Percentiles rank a stretch among this genome's conserved stretches.
Conservation (phyloP, 2,888 invertebrate species). For the Melinaea menophilus region DNA sequence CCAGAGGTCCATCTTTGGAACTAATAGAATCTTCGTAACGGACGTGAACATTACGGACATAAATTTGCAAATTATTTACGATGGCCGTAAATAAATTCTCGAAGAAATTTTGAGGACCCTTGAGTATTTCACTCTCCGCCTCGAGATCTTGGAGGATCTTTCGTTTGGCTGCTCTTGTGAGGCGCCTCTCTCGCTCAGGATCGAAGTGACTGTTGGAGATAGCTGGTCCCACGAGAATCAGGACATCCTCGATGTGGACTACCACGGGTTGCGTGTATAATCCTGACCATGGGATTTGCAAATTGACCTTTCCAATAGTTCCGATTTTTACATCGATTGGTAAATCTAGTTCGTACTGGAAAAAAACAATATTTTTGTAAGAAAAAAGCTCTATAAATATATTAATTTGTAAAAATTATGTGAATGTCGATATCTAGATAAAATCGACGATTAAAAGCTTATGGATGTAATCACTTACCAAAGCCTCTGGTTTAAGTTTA, state of each 20-base stretch:
- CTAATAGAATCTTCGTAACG: constrained; percentile 87
- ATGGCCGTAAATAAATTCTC: constrained; percentile 86
- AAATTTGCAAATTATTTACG: constrained; percentile 88
- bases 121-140: constrained; percentile 76
- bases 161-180: constrained; percentile 84
- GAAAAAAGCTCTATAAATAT: no score
- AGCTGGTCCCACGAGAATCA: constrained; percentile 86
- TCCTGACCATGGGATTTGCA: constrained; percentile 88
- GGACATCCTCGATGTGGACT: constrained; percentile 86
- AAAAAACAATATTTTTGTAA: constrained; percentile 34
- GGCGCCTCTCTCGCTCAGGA: constrained; percentile 83
- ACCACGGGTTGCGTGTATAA: constrained; percentile 85
- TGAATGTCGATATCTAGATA: background rate
- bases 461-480: constrained; percentile 76
- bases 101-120: constrained; percentile 82
- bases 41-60: constrained; percentile 86
- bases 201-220: constrained; percentile 83
- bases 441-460: background rate
- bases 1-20: constrained; percentile 80
- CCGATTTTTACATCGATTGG: constrained; percentile 91
- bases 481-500: constrained; percentile 87
- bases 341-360: constrained; percentile 87
- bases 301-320: constrained; percentile 84
- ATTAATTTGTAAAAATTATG: background rate
- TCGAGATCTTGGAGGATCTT: constrained; percentile 83